phyloP scores from a whole-genome alignment of 1,140 invertebrate species.

The Oreohelix idahoensis region DNA sequence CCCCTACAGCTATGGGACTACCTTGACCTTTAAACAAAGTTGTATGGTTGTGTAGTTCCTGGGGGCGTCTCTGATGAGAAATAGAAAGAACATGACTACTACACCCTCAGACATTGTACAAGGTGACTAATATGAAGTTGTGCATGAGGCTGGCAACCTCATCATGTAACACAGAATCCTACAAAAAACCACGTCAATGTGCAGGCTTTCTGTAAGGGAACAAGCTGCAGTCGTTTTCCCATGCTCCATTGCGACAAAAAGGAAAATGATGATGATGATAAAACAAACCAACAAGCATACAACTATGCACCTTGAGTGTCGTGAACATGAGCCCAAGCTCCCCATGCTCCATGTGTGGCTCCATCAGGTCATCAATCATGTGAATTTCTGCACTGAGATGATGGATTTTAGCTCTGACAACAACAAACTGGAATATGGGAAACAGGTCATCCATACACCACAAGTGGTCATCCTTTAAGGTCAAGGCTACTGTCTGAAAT shows the following conservation, averaged over 20 bases:
- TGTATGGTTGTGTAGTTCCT: no score
- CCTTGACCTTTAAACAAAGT: no score
- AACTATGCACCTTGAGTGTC: constrained; percentile 79
- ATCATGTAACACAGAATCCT: no score
- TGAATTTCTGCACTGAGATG: constrained; percentile 89
- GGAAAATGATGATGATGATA: constrained; percentile 85
- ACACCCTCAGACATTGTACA: no score
- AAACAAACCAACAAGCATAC: constrained; percentile 60
- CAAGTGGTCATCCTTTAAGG: constrained; percentile 76
- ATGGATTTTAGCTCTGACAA: constrained; percentile 84
- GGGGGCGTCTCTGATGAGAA: no score
- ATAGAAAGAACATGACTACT: no score
- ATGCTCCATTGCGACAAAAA: constrained; percentile 89
- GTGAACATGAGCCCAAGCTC: constrained; percentile 90
- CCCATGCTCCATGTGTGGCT: constrained; percentile 82
- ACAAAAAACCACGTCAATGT: no score
- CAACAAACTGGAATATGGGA: constrained; percentile 88
- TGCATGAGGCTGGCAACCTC: no score
- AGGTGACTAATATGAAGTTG: no score
- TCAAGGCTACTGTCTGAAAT: constrained; percentile 75
- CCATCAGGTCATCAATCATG: constrained; percentile 88
- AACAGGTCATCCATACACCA: constrained; percentile 91
- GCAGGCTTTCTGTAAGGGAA: constrained; percentile 78
- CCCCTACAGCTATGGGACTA: no score
- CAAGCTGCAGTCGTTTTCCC: constrained; percentile 88